Percentiles rank a stretch among this genome's conserved stretches.
Evolutionary conservation across 2,888 invertebrate species (phyloP).

Genomic region (Heteropelma amictum): DNA sequence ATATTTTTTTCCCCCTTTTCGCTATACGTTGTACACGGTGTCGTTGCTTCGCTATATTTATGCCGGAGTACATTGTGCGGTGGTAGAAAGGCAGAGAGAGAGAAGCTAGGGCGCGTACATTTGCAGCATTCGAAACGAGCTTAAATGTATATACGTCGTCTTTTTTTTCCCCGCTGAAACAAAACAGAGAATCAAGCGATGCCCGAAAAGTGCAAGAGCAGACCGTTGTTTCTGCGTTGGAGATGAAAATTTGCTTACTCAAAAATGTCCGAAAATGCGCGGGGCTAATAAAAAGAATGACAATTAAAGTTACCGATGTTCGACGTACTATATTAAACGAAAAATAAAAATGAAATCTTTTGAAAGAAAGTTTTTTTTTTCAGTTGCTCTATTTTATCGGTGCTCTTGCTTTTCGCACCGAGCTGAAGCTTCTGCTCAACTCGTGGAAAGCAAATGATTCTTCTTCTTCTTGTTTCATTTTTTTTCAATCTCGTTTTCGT

Average conservation of each 20-base stretch:
- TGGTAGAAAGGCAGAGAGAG: background rate
- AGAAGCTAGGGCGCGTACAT: conserved; percentile 56
- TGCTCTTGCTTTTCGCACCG: background rate
- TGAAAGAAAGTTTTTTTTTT: too few relatives aligned
- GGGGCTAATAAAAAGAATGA: conserved; percentile 7
- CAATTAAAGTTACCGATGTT: too few relatives aligned
- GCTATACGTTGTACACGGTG: background rate
- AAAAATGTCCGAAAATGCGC: conserved; percentile 38
- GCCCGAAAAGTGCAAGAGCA: conserved; percentile 42
- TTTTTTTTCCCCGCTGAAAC: background rate
- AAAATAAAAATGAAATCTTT: too few relatives aligned
- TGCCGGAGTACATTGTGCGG: too few relatives aligned
- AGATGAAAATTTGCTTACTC: too few relatives aligned
- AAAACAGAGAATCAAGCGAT: conserved; percentile 16
- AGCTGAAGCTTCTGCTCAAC: background rate
- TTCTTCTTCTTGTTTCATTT: conserved; percentile 31
- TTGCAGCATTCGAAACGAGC: conserved; percentile 66
- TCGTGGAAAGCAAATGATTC: conserved; percentile 25
- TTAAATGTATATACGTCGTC: conserved; percentile 40
- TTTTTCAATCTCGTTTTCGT: conserved; percentile 63
- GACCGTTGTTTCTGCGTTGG: too few relatives aligned
- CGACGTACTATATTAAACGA: too few relatives aligned
- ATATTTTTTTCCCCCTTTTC: conserved; percentile 62
- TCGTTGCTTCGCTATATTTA: conserved; percentile 19
- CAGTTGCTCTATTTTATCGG: background rate